Evolutionary conservation across 2,113 vertebrate genomes (phyloP).

Genomic region (Petaurus breviceps): DNA sequence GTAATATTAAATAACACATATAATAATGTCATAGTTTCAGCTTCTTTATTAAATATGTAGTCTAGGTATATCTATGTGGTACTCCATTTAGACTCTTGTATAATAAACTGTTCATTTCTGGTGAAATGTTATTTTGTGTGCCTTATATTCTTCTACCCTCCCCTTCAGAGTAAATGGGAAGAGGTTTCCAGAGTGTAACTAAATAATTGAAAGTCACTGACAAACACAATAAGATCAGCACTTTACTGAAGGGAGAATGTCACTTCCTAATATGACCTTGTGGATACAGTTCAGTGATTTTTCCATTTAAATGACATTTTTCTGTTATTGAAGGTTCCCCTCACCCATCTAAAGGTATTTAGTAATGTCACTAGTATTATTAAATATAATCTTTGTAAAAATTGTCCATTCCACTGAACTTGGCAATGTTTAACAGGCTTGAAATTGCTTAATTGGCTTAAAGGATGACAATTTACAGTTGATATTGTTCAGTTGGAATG

Average conservation of each 20-base stretch:
- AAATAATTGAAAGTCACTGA: constrained; percentile 38
- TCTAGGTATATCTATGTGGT: neutral
- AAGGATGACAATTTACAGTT: constrained; percentile 55
- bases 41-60: neutral
- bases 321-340: neutral
- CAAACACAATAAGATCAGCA: constrained; percentile 13
- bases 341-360: constrained; percentile 3
- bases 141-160: neutral
- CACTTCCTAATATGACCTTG: constrained; percentile 10
- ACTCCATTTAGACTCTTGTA: neutral
- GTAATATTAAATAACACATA: neutral
- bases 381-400: constrained; percentile 54
- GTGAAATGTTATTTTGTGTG: neutral
- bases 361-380: constrained; percentile 37
- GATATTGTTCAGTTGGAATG: constrained; percentile 56
- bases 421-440: constrained; percentile 51
- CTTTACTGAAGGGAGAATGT: constrained; percentile 38
- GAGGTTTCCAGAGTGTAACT: constrained; percentile 23
- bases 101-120: constrained; percentile 1
- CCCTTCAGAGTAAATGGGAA: neutral
- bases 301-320: constrained; percentile 19
- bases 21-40: neutral
- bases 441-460: constrained; percentile 59
- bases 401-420: constrained; percentile 45
- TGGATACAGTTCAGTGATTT: constrained; percentile 14